phyloP scores from a whole-genome alignment of 92 coral and sea anemone genomes.

The Nematostella vectensis region DNA sequence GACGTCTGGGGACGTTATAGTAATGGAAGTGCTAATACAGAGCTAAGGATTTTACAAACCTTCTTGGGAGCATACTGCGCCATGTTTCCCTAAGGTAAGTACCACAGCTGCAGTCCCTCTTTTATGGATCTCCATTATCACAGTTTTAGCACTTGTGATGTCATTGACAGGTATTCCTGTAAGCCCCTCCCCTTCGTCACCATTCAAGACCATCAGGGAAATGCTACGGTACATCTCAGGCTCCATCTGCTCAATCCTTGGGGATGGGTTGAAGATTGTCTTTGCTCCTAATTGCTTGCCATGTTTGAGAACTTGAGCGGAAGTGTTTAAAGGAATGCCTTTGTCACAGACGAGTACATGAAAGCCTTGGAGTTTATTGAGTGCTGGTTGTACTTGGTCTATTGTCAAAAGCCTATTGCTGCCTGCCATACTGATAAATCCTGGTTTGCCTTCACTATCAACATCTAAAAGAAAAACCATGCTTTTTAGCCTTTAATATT shows the following conservation, averaged over 20 bases:
- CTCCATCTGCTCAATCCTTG: constrained; percentile 44
- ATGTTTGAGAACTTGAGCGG: constrained; percentile 42
- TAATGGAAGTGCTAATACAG: no score
- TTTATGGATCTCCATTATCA: constrained; percentile 46
- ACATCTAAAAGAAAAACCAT: constrained; percentile 41
- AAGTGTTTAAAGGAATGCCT: constrained; percentile 68
- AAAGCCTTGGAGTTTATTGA: constrained; percentile 29
- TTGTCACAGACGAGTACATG: constrained; percentile 75
- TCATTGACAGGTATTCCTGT: constrained; percentile 46
- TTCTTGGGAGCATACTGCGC: constrained; percentile 65
- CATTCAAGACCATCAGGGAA: constrained; percentile 61
- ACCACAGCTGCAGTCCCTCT: constrained; percentile 61
- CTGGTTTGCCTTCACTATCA: constrained; percentile 66
- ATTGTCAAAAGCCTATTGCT: constrained; percentile 48
- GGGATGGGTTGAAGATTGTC: constrained; percentile 84
- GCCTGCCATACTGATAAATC: constrained; percentile 79
- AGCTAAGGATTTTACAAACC: no score
- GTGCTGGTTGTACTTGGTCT: constrained; percentile 43
- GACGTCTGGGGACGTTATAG: no score
- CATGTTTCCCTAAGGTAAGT: constrained; percentile 65
- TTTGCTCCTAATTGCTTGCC: constrained; percentile 52
- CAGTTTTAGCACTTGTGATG: constrained; percentile 41
- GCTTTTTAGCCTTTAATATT: no score
- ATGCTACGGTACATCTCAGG: constrained; percentile 39
- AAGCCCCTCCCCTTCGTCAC: constrained; percentile 64